Base-by-base conservation (phyloP, 1,140 invertebrate genomes). In the Diorhabda sublineata region DNA sequence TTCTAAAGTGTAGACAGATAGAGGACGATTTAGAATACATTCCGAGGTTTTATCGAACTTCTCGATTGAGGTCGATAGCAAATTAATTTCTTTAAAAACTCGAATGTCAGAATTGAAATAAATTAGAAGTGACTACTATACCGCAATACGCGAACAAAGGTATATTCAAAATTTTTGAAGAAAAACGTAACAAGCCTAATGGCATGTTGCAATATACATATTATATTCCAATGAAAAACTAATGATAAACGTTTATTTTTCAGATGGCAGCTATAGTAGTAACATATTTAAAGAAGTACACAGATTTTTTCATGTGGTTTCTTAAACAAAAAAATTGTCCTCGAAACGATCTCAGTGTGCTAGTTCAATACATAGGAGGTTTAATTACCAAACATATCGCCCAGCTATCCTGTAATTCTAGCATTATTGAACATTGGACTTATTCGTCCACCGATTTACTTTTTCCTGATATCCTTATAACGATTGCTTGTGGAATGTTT, bases 401-500 rank as follows among this genome's bases (percentile, higher is more conserved):
- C 26, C 93, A 95, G 81, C 81, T 95, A 59, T 86, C 93, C 47
- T 90, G 87, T 78, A 95, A 95, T 81, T 92, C 89, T 2, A 79
- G 77, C 66, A 71, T 77, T n/a, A 76, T 78, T 7, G 71, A 76
- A 61, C 74, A 78, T 59, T 77, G 75, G 75, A 74, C 70, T 6
- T 75, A 70, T 56, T 71, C 70, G n/a, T 69, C 75, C 45, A 69
- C 68, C 42, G 75, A 77, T 69, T 45, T 75, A 11, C 45, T 74
- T 4, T 75, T 78, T 57, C 75, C 73, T 7, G 68, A 74, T 61
- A 74, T 81, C 62, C 85, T 92, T 77, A 83, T 87, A n/a, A 84
- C 89, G 56, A 82, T 93, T 56, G 92, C 91, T 7, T 92, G 91
- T 43, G 94, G 91, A 2, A 92, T 96, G 76, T 96, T 93, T 83